Percentiles rank a stretch among this genome's conserved stretches.
phyloP scores from a whole-genome alignment of 2,113 vertebrate species.

The Cinclus cinclus region DNA sequence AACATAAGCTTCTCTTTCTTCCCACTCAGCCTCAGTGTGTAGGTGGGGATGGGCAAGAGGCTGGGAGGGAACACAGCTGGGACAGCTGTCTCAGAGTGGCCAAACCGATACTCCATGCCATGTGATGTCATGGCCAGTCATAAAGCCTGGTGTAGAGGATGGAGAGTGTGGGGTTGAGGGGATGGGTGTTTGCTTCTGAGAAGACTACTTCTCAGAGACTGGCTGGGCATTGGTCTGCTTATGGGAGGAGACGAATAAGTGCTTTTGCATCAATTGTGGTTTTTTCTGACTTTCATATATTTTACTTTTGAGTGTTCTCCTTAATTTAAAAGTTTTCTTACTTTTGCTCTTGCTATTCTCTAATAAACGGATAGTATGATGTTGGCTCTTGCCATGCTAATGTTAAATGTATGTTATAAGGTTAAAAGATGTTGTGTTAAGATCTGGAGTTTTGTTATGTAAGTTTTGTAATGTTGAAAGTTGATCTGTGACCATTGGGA shows the following conservation, averaged over 20 bases:
- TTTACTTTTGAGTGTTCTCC: not conserved
- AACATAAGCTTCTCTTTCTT: not conserved
- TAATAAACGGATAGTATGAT: accelerated
- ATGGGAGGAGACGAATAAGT: not conserved
- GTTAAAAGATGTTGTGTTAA: not conserved
- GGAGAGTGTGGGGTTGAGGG: not conserved
- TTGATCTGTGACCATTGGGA: not conserved
- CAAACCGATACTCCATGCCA: not conserved
- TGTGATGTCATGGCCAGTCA: not conserved
- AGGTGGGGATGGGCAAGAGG: not conserved
- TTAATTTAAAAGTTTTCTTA: not conserved
- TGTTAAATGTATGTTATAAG: not conserved
- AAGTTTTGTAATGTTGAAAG: not conserved
- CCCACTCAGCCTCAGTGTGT: not conserved
- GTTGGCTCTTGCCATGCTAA: not conserved
- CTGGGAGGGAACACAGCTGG: not conserved
- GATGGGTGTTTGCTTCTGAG: not conserved
- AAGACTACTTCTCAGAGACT: not conserved
- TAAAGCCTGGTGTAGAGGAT: not conserved
- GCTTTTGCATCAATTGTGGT: not conserved
- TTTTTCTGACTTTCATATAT: not conserved
- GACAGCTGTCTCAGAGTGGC: not conserved
- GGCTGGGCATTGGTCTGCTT: not conserved
- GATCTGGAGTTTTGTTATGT: not conserved
- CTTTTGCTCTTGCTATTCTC: not conserved